Percentiles rank a stretch among this genome's conserved stretches.
These are phyloP conservation scores for Benthosema pterotum DNA, from an alignment of 2,797 vertebrate genomes.

Conservation along the genomic window DNA sequence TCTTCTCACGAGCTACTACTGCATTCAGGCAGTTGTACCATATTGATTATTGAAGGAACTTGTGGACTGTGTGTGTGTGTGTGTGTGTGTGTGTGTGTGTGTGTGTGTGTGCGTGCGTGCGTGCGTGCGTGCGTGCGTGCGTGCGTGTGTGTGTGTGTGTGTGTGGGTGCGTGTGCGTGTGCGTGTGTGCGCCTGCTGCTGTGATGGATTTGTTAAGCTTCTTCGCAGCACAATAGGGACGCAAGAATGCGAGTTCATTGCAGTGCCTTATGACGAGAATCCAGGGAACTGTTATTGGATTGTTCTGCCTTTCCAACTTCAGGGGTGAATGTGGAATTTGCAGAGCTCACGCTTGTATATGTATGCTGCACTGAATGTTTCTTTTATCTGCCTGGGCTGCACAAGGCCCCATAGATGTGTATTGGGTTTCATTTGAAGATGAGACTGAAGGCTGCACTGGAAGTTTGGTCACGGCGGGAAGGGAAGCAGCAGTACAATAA, in stretches of 20 bases:
- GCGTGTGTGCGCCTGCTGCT: neutral
- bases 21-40: slow-evolving; percentile 33
- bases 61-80: slow-evolving; percentile 25
- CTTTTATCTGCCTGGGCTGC: neutral
- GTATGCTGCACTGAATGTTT: neutral
- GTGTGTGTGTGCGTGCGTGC: no score
- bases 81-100: no score
- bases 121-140: no score
- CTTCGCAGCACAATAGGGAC: slow-evolving; percentile 39
- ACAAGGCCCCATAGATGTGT: slow-evolving; percentile 12
- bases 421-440: slow-evolving; percentile 33
- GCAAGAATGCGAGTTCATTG: slow-evolving; percentile 18
- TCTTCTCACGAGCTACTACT: slow-evolving; percentile 51
- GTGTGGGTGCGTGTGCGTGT: no score
- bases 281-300: slow-evolving; percentile 15
- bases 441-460: slow-evolving; percentile 12
- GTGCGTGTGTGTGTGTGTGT: no score
- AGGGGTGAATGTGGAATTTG: slow-evolving; percentile 37
- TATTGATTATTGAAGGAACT: slow-evolving; percentile 63
- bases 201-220: slow-evolving; percentile 58
- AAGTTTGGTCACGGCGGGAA: slow-evolving; percentile 2
- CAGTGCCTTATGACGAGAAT: slow-evolving; percentile 35
- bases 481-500: neutral
- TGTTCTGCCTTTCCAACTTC: slow-evolving; percentile 22
- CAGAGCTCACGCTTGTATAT: slow-evolving; percentile 15